These are phyloP conservation scores for Sebastes goodei DNA, from an alignment of 2,797 vertebrate species.

Conservation along the genomic window DNA sequence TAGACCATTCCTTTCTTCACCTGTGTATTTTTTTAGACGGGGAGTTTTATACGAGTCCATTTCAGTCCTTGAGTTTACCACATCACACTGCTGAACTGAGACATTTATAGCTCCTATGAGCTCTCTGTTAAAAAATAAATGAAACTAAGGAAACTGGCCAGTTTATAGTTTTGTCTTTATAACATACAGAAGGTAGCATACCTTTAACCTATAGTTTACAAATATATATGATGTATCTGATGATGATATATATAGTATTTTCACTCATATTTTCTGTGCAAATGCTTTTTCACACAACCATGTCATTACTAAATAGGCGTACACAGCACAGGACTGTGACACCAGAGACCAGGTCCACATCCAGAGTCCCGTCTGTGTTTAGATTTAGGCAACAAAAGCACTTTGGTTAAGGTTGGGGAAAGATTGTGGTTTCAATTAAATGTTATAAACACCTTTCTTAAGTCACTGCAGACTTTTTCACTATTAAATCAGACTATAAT, in stretches of 20 bases:
- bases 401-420: background rate
- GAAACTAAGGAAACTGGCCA: constrained; percentile 28
- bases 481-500: background rate
- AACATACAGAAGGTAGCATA: background rate
- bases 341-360: background rate
- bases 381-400: background rate
- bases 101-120: constrained; percentile 34
- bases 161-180: constrained; percentile 2
- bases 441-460: background rate
- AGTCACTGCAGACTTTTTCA: background rate
- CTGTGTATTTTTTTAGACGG: background rate
- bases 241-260: background rate
- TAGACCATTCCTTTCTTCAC: constrained; percentile 39
- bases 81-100: constrained; percentile 34
- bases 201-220: background rate
- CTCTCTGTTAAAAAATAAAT: constrained; percentile 4
- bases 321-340: background rate
- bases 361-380: background rate
- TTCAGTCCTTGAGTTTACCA: constrained; percentile 20
- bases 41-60: constrained; percentile 25
- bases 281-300: background rate
- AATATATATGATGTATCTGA: background rate
- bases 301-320: background rate
- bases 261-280: background rate
- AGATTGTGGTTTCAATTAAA: background rate